Evolutionary conservation across 2,113 vertebrate genomes (phyloP).

Genomic region (Zosterops borbonicus): DNA sequence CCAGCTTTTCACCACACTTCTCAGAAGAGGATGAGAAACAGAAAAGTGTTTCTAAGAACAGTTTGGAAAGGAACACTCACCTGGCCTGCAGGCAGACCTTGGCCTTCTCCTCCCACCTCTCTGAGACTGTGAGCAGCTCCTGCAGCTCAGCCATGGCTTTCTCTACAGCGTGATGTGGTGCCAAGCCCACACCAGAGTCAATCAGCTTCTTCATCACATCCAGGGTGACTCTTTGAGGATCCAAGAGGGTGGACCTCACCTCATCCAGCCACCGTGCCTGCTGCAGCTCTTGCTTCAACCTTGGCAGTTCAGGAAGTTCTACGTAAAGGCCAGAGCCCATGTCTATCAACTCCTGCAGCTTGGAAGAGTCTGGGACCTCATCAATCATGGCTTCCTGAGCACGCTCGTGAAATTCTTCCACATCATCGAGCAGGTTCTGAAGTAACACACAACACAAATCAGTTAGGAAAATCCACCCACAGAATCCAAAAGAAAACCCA

Average conservation of each 20-base stretch:
- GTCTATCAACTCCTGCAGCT: constrained; percentile 91
- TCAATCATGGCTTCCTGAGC: constrained; percentile 92
- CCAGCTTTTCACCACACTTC: not conserved
- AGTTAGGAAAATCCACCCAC: not conserved
- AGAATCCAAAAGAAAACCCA: not conserved
- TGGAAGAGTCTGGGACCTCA: constrained; percentile 90
- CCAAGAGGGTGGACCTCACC: constrained; percentile 89
- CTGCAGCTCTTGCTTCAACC: constrained; percentile 92
- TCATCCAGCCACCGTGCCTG: constrained; percentile 99
- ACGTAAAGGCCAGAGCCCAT: constrained; percentile 92
- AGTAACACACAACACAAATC: not conserved
- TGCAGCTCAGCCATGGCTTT: constrained; percentile 98
- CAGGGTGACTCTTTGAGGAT: constrained; percentile 91
- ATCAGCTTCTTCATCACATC: constrained; percentile 97
- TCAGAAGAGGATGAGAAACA: not conserved
- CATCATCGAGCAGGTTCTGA: constrained; percentile 94
- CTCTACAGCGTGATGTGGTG: constrained; percentile 95
- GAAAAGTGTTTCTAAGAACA: accelerated
- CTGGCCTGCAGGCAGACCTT: constrained; percentile 93
- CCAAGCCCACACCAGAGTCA: constrained; percentile 93
- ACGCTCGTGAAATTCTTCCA: constrained; percentile 96
- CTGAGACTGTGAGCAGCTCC: constrained; percentile 94
- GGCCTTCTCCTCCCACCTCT: constrained; percentile 98
- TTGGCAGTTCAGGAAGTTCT: constrained; percentile 91
- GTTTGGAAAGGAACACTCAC: constrained; percentile 70